These are phyloP conservation scores for Cheilinus undulatus DNA, from an alignment of 2,113 vertebrate genomes.

Conservation along the genomic window DNA sequence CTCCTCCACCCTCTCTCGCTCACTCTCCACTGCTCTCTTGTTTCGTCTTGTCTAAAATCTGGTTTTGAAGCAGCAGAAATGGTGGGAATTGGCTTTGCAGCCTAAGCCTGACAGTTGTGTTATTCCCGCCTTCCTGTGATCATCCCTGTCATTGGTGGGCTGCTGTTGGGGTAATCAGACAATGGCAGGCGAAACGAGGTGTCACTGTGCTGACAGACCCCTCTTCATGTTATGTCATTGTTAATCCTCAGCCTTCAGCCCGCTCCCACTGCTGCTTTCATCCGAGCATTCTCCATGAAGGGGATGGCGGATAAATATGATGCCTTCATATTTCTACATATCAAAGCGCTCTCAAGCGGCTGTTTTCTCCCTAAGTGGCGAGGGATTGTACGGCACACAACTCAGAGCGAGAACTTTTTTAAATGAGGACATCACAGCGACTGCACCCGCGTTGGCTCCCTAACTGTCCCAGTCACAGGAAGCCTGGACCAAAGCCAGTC, in stretches of 20 bases:
- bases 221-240: conserved; percentile 87
- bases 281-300: conserved; percentile 58
- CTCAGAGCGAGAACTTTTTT: conserved; percentile 73
- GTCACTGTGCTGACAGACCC: conserved; percentile 89
- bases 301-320: conserved; percentile 75
- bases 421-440: conserved; percentile 74
- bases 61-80: conserved; percentile 88
- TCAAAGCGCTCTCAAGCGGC: conserved; percentile 78
- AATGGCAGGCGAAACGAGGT: conserved; percentile 90
- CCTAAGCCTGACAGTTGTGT: conserved; percentile 92
- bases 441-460: conserved; percentile 38
- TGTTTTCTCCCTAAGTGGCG: conserved; percentile 77
- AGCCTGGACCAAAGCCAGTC: conserved; percentile 72
- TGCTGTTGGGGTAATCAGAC: conserved; percentile 89
- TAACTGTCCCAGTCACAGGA: conserved; percentile 65
- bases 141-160: conserved; percentile 90
- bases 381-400: conserved; percentile 67
- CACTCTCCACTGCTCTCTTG: conserved; percentile 60
- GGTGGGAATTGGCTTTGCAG: conserved; percentile 93
- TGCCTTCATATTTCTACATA: conserved; percentile 81
- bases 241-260: conserved; percentile 87
- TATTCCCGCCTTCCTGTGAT: conserved; percentile 97
- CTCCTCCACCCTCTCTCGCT: conserved; percentile 61
- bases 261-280: conserved; percentile 68
- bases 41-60: conserved; percentile 77